Conservation (phyloP, 2,797 vertebrate genomes). For the Cetoscarus ocellatus region DNA sequence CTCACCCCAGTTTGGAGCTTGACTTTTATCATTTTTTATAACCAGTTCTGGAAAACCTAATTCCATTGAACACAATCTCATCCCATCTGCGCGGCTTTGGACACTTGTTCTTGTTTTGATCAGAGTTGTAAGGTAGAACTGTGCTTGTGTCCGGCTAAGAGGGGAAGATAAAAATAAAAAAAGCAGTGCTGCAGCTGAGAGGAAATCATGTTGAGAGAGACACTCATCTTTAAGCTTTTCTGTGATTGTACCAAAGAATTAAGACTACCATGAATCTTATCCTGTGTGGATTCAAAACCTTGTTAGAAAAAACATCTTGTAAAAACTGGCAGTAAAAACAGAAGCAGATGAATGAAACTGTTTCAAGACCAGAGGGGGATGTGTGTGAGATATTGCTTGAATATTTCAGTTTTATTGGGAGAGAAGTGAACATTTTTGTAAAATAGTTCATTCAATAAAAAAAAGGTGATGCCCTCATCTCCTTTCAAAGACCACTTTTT, state of each 20-base stretch:
- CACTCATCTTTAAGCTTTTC: slow-evolving; percentile 32
- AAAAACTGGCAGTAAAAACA: slow-evolving; percentile 24
- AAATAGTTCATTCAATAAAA: not conserved
- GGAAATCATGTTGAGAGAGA: slow-evolving; percentile 44
- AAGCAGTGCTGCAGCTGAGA: slow-evolving; percentile 34
- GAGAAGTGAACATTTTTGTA: slow-evolving; percentile 5
- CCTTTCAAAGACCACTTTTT: slow-evolving; percentile 12
- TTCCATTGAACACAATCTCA: slow-evolving; percentile 73
- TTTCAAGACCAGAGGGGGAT: not conserved
- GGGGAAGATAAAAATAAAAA: slow-evolving; percentile 4
- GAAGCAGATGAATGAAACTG: slow-evolving; percentile 20
- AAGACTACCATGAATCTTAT: slow-evolving; percentile 30
- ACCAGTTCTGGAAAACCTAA: slow-evolving; percentile 73
- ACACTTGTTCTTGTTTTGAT: slow-evolving; percentile 75
- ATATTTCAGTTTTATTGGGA: slow-evolving; percentile 1
- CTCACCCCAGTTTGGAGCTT: slow-evolving; percentile 60
- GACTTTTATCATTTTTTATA: slow-evolving; percentile 74
- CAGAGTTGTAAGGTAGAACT: slow-evolving; percentile 60
- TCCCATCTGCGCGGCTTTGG: slow-evolving; percentile 66
- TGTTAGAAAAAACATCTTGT: slow-evolving; percentile 26
- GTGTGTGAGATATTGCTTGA: slow-evolving; percentile 23
- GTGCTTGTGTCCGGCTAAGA: slow-evolving; percentile 51
- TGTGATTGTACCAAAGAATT: slow-evolving; percentile 39
- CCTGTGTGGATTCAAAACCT: slow-evolving; percentile 15
- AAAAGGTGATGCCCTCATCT: not conserved